These are phyloP conservation scores for Stomatorhinus ivindoensis DNA, from an alignment of 2,113 vertebrate genomes.

Conservation along the genomic window DNA sequence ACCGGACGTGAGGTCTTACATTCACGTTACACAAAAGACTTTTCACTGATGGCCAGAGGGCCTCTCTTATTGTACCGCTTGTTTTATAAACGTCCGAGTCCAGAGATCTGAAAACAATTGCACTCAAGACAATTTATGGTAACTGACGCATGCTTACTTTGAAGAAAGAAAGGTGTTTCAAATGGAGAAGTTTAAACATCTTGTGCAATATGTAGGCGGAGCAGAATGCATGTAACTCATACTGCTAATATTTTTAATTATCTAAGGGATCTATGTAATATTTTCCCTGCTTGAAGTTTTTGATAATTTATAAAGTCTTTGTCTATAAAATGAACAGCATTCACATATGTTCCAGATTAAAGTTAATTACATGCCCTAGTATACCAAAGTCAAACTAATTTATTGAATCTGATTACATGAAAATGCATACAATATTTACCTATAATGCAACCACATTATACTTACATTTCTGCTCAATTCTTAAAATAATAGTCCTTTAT, in stretches of 20 bases:
- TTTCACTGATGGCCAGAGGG: background rate
- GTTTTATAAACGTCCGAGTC: background rate
- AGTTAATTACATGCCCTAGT: background rate
- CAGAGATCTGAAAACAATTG: background rate
- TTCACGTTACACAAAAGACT: background rate
- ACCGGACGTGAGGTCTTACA: slow-evolving; percentile 30
- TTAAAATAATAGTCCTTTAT: background rate
- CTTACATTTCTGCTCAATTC: background rate
- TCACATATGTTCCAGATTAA: background rate
- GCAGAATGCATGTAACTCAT: background rate
- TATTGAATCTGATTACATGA: background rate
- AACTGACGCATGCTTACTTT: background rate
- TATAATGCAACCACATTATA: background rate
- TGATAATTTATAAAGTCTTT: background rate
- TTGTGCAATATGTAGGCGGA: background rate
- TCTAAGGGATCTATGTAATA: background rate
- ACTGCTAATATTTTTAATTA: background rate
- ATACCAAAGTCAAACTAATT: background rate
- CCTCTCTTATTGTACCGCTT: background rate
- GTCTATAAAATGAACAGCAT: background rate
- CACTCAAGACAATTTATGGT: background rate
- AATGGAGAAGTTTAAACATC: background rate
- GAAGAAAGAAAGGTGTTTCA: background rate
- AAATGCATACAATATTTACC: background rate
- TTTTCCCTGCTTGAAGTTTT: background rate